Conservation (phyloP, 2,797 vertebrate genomes). For the Arvicola amphibius region DNA sequence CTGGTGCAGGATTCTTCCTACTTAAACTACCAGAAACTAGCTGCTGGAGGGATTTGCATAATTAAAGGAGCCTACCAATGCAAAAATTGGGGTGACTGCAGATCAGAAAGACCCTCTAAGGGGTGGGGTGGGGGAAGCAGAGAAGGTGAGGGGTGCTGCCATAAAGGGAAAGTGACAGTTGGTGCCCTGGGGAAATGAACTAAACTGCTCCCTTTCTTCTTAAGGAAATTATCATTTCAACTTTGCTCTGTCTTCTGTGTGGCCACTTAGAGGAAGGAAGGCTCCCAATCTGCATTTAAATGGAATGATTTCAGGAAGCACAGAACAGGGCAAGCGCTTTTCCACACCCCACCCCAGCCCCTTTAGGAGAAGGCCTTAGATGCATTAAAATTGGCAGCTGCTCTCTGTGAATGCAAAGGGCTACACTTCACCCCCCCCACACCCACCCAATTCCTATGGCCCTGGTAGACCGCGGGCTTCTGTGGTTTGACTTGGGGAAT, state of each 20-base stretch:
- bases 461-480: neutral
- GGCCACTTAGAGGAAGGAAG: constrained; percentile 64
- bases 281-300: constrained; percentile 80
- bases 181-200: neutral
- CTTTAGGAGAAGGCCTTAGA: constrained; percentile 25
- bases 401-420: neutral
- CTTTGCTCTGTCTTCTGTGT: constrained; percentile 64
- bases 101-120: neutral
- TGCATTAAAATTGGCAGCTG: constrained; percentile 53
- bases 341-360: neutral
- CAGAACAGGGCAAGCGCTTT: neutral
- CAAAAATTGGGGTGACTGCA: neutral
- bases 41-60: constrained; percentile 10
- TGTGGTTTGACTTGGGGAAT: neutral
- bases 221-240: constrained; percentile 74
- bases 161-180: neutral
- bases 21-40: constrained; percentile 27
- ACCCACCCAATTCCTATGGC: neutral
- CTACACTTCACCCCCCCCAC: neutral
- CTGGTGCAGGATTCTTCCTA: neutral
- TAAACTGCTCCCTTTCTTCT: constrained; percentile 47
- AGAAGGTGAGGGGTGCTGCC: neutral
- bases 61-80: neutral
- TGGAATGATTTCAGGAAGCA: constrained; percentile 69
- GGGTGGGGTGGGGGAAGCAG: neutral